Evolutionary conservation across 2,797 vertebrate species (phyloP), one percentile per base, ranked within the genome.

Genomic region (Danionella dracula): DNA sequence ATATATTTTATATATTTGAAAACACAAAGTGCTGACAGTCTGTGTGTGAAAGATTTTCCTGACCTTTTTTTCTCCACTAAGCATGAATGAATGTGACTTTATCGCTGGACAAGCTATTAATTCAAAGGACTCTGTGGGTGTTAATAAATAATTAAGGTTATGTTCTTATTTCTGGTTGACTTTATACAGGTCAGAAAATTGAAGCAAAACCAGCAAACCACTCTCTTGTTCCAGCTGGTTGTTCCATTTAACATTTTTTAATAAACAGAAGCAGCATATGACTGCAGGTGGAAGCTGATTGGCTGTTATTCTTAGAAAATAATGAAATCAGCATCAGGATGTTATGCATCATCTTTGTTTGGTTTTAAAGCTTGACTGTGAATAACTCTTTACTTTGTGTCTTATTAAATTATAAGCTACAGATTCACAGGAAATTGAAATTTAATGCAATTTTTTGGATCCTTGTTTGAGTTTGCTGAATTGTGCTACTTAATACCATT

Each of bases 311-410:
- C 51, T 35, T 55, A 61, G 69, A 70, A 70, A 74, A 71, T 75
- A 74, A 77, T 76, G 23, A 64, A 66, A 82, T 77, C 48, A 65
- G 20, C 2, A 10, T 19, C 59, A 66, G 46, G 53, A 72, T 79
- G 42, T 75, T 46, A 80, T 73, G 56, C 70, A 5, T 51, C 8
- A 11, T 17, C 58, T 45, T 4, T 16, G 29, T 31, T 21, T n/a
- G n/a, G n/a, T n/a, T n/a, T n/a, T n/a, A n/a, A n/a, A n/a, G n/a
- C n/a, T n/a, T 35, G 13, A 16, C 9, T 19, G 2, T 34, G 20
- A 32, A 59, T 41, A 16, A 20, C 23, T 17, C 21, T 2, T 15
- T 17, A 31, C 42, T 42, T 2, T 29, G 11, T 2, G 9, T 9
- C 21, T 31, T 10, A 32, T 5, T n/a, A 21, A 15, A 40, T 62